These are phyloP conservation scores for Alethe castanea DNA, from an alignment of 2,113 vertebrate species.

Conservation along the genomic window DNA sequence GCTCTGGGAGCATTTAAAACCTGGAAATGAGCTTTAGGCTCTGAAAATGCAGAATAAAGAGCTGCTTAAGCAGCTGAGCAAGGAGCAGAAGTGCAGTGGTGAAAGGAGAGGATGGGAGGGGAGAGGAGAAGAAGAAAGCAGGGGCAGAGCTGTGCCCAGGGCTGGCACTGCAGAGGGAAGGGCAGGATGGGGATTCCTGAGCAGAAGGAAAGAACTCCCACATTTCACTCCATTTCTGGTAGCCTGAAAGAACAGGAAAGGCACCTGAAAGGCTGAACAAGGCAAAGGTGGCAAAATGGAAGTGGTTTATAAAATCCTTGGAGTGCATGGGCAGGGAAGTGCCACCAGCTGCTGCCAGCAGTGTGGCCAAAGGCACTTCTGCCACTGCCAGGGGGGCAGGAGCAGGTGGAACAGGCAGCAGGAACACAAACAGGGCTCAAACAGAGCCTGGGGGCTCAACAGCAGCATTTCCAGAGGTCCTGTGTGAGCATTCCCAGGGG, in stretches of 20 bases:
- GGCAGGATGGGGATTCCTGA: neutral
- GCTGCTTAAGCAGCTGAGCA: neutral
- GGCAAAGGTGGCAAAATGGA: accelerated
- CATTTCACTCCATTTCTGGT: neutral
- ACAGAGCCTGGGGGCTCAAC: accelerated
- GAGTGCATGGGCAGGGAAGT: accelerated
- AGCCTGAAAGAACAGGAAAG: neutral
- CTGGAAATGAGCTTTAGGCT: neutral
- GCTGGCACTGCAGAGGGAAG: neutral
- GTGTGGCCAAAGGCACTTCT: neutral
- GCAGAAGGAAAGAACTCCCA: neutral
- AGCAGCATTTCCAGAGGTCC: neutral
- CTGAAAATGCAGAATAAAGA: neutral
- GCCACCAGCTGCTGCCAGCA: neutral
- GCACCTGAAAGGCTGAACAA: neutral
- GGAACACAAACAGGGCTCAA: neutral
- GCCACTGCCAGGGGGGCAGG: neutral
- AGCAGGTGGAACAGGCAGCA: neutral
- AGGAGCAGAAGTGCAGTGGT: neutral
- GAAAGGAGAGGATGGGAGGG: neutral
- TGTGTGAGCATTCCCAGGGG: accelerated
- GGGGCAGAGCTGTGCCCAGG: neutral
- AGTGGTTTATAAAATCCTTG: neutral
- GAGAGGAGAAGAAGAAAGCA: neutral
- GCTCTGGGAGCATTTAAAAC: neutral